Evolutionary conservation across 2,888 invertebrate species (phyloP).

Genomic region (Heliconius aoede): DNA sequence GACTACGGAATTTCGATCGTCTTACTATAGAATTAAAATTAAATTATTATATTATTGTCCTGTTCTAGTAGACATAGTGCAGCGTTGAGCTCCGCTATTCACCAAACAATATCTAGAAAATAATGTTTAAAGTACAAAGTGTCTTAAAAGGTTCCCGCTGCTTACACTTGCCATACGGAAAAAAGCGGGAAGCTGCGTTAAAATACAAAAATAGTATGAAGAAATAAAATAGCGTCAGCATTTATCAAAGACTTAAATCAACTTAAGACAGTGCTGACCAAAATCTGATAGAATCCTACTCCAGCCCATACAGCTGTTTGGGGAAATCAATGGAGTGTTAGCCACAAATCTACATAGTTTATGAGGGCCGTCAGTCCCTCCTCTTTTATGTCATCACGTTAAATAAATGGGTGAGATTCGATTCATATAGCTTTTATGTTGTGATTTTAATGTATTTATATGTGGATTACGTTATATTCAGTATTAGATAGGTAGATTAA

Average conservation of each 20-base stretch:
- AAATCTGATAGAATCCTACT: constrained; percentile 11
- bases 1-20: too few species aligned
- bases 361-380: constrained; percentile 43
- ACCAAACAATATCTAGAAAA: neutral
- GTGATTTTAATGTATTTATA: neutral
- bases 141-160: too few species aligned
- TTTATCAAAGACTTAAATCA: constrained; percentile 5
- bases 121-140: neutral
- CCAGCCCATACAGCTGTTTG: constrained; percentile 23
- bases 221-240: neutral
- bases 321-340: constrained; percentile 41
- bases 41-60: too few species aligned
- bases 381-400: constrained; percentile 46
- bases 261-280: constrained; percentile 21
- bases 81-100: neutral
- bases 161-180: neutral
- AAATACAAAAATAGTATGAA: neutral
- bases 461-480: neutral
- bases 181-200: neutral
- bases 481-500: neutral
- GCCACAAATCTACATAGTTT: constrained; percentile 49
- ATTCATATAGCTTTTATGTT: constrained; percentile 31
- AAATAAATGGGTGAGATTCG: constrained; percentile 43
- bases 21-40: too few species aligned
- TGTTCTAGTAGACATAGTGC: neutral